Conservation (phyloP, 2,797 vertebrate genomes). For the Meda fulgida region DNA sequence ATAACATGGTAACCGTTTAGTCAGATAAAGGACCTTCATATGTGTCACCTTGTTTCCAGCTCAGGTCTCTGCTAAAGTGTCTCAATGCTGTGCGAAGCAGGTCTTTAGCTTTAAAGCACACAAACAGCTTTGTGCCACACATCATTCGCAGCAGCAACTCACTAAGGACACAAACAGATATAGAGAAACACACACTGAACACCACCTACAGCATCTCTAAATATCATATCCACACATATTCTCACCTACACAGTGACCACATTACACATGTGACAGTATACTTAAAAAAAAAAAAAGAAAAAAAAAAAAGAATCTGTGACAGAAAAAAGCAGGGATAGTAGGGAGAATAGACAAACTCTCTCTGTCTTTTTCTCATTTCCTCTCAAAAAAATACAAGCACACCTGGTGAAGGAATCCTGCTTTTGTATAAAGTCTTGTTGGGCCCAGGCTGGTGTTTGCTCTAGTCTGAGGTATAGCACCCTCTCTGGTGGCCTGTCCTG, state of each 20-base stretch:
- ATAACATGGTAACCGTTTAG: neutral
- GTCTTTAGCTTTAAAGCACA: conserved; percentile 93
- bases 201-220: neutral
- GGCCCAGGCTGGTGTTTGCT: conserved; percentile 72
- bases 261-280: neutral
- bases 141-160: conserved; percentile 80
- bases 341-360: neutral
- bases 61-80: conserved; percentile 72
- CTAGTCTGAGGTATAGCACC: conserved; percentile 81
- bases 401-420: conserved; percentile 80
- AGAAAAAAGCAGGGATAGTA: neutral
- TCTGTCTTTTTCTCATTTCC: neutral
- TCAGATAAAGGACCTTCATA: neutral
- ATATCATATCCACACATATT: neutral
- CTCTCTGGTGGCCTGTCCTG: conserved; percentile 62
- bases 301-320: neutral
- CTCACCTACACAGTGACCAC: too few species aligned
- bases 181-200: conserved; percentile 7
- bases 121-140: conserved; percentile 72
- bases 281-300: neutral
- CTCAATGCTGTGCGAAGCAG: conserved; percentile 81
- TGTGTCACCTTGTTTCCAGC: conserved; percentile 84
- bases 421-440: conserved; percentile 65
- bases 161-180: conserved; percentile 69
- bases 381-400: conserved; percentile 5